A percentile compares a stretch with the other conserved stretches of the same genome.
Evolutionary conservation across 2,888 invertebrate genomes (phyloP).

Genomic region (Antheraea yamamai): DNA sequence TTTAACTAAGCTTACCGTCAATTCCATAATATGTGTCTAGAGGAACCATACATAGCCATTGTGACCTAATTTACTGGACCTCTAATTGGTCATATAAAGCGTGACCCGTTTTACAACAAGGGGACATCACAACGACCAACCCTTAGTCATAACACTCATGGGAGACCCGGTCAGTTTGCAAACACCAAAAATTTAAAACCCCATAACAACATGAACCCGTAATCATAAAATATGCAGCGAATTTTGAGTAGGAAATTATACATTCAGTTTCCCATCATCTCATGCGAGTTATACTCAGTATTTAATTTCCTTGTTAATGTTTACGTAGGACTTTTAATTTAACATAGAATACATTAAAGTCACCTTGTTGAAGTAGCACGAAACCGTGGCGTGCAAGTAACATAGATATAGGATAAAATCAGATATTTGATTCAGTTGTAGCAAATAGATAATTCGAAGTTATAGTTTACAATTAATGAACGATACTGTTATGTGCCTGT

Average conservation of each 20-base stretch:
- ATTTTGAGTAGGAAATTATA: conserved; percentile 38
- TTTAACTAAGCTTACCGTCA: too few species aligned
- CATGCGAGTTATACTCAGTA: neutral
- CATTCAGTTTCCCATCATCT: conserved; percentile 34
- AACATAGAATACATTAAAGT: too few species aligned
- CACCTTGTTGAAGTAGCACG: too few species aligned
- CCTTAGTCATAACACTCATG: conserved; percentile 19
- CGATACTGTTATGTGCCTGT: too few species aligned
- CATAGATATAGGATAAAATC: too few species aligned
- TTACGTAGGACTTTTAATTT: too few species aligned
- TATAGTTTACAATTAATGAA: too few species aligned
- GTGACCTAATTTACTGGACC: neutral
- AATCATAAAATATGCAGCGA: conserved; percentile 40
- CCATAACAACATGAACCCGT: conserved; percentile 16
- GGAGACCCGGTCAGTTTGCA: conserved; percentile 20
- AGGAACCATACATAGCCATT: neutral
- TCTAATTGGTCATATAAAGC: neutral
- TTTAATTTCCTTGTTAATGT: neutral
- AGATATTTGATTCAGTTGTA: too few species aligned
- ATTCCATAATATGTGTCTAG: too few species aligned
- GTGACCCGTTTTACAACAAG: neutral
- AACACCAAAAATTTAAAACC: conserved; percentile 12
- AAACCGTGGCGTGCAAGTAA: too few species aligned
- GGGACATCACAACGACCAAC: neutral
- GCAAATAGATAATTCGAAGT: too few species aligned